Evolutionary conservation across 37 sponge, comb jelly and placozoan genomes (phyloP), one percentile per base, ranked within the genome.

Genomic region (Lycopodina hypogea): DNA sequence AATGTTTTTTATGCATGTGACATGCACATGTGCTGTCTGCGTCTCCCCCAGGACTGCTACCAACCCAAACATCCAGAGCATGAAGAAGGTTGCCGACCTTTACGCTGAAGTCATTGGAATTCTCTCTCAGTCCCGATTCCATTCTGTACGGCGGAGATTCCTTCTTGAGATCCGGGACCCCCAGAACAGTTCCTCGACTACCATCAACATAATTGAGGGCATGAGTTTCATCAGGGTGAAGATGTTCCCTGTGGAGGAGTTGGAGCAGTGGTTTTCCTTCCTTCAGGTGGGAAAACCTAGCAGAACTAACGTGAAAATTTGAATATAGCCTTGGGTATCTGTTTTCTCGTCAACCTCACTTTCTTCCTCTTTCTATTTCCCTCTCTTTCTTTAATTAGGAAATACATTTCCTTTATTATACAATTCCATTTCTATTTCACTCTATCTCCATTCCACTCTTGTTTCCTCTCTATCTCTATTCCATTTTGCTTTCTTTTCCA

Each of bases 21-120:
- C n/a, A n/a, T n/a, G n/a, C n/a, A n/a, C n/a, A n/a, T n/a, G n/a
- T n/a, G n/a, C n/a, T n/a, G n/a, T n/a, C n/a, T n/a, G n/a, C n/a
- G n/a, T 23, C 29, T 60, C 30, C 11, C 22, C 45, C 36, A 87
- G 82, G 65, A 56, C 71, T 40, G 69, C 37, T 21, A 72, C 62
- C 40, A 91, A 83, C 70, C 95, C 89, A 39, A 92, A 94, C 72
- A 86, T 90, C 2, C 76, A 76, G 29, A 98, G 95, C 77, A 93
- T 93, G 72, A 84, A 87, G 76, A 87, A 88, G 63, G 76, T 98
- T 18, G 94, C 99, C 14, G 99, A 95, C 75, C 81, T 95, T 26
- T 98, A 90, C 65, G 99, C 96, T 60, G 99, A 98, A 77, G 94
- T 98, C 29, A 76, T 98, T 9, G 99, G 99, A 17, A 94, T 98